These are phyloP conservation scores for Neria commutata DNA, from an alignment of 2,888 invertebrate species.

Conservation along the genomic window DNA sequence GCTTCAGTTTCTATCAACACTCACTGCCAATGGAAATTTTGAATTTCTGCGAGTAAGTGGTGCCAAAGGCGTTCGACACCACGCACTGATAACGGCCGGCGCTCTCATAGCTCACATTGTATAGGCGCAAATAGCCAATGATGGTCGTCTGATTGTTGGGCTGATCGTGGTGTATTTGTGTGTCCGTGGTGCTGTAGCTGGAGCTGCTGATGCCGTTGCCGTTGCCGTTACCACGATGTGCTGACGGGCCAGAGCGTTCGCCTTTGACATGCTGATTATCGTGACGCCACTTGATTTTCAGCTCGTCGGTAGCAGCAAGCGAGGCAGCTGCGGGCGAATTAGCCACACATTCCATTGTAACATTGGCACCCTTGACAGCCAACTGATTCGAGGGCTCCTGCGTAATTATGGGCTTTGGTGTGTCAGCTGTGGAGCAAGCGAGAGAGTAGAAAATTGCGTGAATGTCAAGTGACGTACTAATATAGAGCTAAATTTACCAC, in stretches of 20 bases:
- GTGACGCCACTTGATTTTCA: slow-evolving; percentile 87
- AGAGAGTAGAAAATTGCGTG: background rate
- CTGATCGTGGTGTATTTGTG: slow-evolving; percentile 56
- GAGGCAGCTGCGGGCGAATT: slow-evolving; percentile 77
- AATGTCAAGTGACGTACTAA: too few species aligned
- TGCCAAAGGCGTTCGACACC: slow-evolving; percentile 86
- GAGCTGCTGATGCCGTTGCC: slow-evolving; percentile 18
- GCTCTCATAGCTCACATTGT: slow-evolving; percentile 78
- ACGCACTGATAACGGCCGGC: slow-evolving; percentile 93
- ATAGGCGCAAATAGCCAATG: slow-evolving; percentile 75
- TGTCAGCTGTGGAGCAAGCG: slow-evolving; percentile 69
- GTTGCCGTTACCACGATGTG: slow-evolving; percentile 32
- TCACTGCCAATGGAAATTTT: slow-evolving; percentile 83
- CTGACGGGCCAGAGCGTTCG: slow-evolving; percentile 5
- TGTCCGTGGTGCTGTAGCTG: slow-evolving; percentile 57
- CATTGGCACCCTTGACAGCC: slow-evolving; percentile 86
- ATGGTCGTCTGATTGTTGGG: slow-evolving; percentile 67
- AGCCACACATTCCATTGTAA: slow-evolving; percentile 81
- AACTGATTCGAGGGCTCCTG: slow-evolving; percentile 82
- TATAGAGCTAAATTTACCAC: slow-evolving; percentile 61
- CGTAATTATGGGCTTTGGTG: slow-evolving; percentile 83
- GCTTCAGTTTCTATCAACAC: slow-evolving; percentile 31
- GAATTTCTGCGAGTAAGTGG: slow-evolving; percentile 86
- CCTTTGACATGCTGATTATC: slow-evolving; percentile 72
- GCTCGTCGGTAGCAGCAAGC: slow-evolving; percentile 64